These are phyloP conservation scores for Eurytoma adleriae DNA, from an alignment of 2,888 invertebrate species.

Conservation along the genomic window DNA sequence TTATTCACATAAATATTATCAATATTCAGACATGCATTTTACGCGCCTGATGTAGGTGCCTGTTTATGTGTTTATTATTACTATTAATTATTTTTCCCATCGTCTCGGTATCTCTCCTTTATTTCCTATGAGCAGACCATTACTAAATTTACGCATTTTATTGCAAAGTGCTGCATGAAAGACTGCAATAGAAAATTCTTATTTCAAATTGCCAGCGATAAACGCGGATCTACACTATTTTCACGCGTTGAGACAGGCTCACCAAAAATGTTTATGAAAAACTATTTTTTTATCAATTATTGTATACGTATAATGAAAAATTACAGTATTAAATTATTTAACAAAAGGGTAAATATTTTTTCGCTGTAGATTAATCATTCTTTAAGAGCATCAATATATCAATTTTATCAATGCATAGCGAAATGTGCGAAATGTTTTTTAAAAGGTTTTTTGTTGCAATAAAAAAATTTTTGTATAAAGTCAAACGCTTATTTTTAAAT, in stretches of 20 bases:
- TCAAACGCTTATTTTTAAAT: constrained; percentile 44
- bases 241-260: constrained; percentile 36
- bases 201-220: constrained; percentile 27
- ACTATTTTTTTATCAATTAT: constrained; percentile 42
- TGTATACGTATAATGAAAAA: constrained; percentile 20
- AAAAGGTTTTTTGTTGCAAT: constrained; percentile 38
- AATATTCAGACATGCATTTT: constrained; percentile 52
- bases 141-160: constrained; percentile 47
- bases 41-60: constrained; percentile 37
- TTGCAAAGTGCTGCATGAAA: constrained; percentile 39
- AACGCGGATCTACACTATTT: constrained; percentile 37
- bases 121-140: constrained; percentile 32
- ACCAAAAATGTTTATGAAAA: constrained; percentile 53
- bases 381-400: constrained; percentile 43
- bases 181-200: constrained; percentile 49
- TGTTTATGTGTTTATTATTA: constrained; percentile 57
- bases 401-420: constrained; percentile 1
- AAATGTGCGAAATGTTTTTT: not conserved
- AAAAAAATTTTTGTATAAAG: constrained; percentile 52
- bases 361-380: constrained; percentile 5
- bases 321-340: constrained; percentile 27
- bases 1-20: constrained; percentile 56
- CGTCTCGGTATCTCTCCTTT: constrained; percentile 32
- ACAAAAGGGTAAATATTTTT: constrained; percentile 23
- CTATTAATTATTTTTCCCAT: constrained; percentile 47